A percentile compares a stretch with the other conserved stretches of the same genome.
Evolutionary conservation across 2,888 invertebrate species (phyloP).

Genomic region (Sarcophaga subvicina): DNA sequence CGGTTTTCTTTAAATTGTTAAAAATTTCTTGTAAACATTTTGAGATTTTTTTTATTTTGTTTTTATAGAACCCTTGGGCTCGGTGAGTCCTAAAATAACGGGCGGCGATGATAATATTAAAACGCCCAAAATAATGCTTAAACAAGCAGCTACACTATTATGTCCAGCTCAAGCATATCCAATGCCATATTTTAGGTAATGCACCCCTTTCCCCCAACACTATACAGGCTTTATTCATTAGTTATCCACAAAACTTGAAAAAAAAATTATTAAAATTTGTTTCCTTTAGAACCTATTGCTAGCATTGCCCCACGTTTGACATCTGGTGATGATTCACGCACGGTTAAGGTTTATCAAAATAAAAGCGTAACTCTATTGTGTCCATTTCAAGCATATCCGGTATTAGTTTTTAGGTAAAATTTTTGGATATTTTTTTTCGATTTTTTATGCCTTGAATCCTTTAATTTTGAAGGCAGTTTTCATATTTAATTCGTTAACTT

Average conservation of each 20-base stretch:
- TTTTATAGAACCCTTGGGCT: constrained; percentile 82
- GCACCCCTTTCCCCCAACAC: constrained; percentile 71
- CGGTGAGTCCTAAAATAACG: constrained; percentile 86
- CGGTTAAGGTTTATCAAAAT: constrained; percentile 82
- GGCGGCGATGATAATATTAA: constrained; percentile 84
- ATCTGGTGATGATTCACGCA: constrained; percentile 85
- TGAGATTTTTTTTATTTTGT: background rate
- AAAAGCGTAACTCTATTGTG: constrained; percentile 84
- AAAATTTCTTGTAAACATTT: background rate
- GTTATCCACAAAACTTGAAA: no score
- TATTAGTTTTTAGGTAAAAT: constrained; percentile 87
- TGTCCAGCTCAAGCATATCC: constrained; percentile 91
- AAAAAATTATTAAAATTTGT: background rate
- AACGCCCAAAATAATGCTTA: constrained; percentile 80
- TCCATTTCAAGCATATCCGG: constrained; percentile 87
- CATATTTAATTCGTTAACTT: background rate
- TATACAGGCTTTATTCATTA: constrained; percentile 79
- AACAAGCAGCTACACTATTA: constrained; percentile 84
- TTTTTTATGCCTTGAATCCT: background rate
- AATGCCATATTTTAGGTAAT: constrained; percentile 87
- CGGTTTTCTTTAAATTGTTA: background rate
- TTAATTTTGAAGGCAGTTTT: constrained; percentile 42
- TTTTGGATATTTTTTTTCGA: no score
- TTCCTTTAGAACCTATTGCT: constrained; percentile 82
- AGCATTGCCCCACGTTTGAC: constrained; percentile 86